Evolutionary conservation across 2,797 vertebrate genomes (phyloP).

Genomic region (Semaprochilodus insignis): DNA sequence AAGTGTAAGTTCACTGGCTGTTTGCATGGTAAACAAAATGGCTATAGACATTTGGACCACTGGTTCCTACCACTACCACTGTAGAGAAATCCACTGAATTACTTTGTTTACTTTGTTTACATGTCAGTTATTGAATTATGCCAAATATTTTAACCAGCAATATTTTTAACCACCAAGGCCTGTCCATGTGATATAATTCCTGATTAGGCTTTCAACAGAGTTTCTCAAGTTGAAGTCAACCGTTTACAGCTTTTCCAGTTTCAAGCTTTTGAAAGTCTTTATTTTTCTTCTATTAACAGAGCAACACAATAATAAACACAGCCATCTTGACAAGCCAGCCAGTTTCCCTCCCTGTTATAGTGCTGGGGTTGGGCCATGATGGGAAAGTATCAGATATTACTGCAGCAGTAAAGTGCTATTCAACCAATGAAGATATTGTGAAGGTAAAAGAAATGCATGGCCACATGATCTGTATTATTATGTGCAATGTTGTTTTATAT

Average conservation of each 20-base stretch:
- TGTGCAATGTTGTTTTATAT: not conserved
- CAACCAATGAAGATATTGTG: constrained; percentile 71
- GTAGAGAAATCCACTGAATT: too few relatives aligned
- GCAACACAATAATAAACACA: constrained; percentile 77
- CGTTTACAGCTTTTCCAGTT: not conserved
- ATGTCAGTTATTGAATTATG: too few relatives aligned
- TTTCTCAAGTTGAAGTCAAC: not conserved
- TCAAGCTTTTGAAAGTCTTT: not conserved
- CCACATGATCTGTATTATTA: not conserved
- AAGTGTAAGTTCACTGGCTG: too few relatives aligned
- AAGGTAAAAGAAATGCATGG: constrained; percentile 64
- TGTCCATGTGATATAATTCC: not conserved
- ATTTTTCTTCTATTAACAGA: constrained; percentile 63
- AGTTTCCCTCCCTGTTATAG: constrained; percentile 72
- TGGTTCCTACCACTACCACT: too few relatives aligned
- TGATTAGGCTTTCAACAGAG: not conserved
- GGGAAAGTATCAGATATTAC: constrained; percentile 76
- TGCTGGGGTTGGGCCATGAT: constrained; percentile 68
- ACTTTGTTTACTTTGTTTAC: not conserved
- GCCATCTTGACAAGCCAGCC: constrained; percentile 75
- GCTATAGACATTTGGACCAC: too few relatives aligned
- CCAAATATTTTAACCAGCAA: too few relatives aligned
- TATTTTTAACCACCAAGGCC: not conserved
- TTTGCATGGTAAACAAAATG: too few relatives aligned
- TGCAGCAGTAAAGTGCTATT: constrained; percentile 73